Conservation (phyloP, 2,113 vertebrate genomes). For the Ptilonorhynchus violaceus region DNA sequence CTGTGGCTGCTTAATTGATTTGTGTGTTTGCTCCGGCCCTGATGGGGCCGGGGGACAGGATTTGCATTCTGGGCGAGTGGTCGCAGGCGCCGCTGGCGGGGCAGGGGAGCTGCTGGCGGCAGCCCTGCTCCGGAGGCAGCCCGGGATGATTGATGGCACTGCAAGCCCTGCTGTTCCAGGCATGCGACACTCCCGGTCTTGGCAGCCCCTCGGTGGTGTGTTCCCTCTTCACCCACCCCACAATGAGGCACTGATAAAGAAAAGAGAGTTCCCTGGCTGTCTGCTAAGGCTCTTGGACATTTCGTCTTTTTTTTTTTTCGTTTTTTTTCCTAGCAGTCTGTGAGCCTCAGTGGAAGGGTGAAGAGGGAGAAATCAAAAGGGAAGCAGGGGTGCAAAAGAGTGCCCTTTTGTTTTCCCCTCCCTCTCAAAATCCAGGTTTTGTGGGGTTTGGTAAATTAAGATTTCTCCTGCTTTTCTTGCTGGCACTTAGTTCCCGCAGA, state of each 20-base stretch:
- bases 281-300: neutral
- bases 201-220: neutral
- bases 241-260: neutral
- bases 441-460: neutral
- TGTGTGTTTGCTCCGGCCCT: neutral
- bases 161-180: constrained; percentile 29
- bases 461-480: neutral
- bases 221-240: neutral
- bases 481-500: neutral
- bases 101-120: neutral
- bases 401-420: neutral
- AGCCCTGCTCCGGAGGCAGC: neutral
- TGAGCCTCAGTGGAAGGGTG: neutral
- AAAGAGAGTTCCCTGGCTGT: neutral
- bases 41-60: neutral
- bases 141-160: constrained; percentile 56
- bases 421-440: neutral
- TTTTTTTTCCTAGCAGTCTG: neutral
- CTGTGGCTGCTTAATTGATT: neutral
- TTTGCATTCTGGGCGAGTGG: neutral
- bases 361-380: neutral
- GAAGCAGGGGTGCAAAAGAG: neutral
- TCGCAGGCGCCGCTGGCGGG: neutral
- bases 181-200: neutral
- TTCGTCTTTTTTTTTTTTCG: neutral